These are phyloP conservation scores for Rhinichthys osculus DNA, from an alignment of 2,797 vertebrate species.

Conservation along the genomic window DNA sequence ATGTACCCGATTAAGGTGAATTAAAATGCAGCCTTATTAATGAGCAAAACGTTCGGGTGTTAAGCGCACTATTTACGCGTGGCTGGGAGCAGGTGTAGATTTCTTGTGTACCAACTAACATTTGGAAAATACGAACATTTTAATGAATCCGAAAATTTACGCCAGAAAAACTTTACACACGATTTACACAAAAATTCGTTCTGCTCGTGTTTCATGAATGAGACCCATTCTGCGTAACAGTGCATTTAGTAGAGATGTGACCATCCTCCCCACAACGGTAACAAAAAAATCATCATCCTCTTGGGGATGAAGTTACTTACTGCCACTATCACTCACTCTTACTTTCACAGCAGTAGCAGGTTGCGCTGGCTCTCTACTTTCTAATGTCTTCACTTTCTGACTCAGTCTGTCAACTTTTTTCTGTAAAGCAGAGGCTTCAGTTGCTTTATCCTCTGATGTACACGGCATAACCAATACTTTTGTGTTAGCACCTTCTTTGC, in stretches of 20 bases:
- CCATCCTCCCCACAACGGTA: conserved; percentile 48
- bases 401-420: background rate
- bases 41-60: too few species aligned
- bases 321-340: background rate
- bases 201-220: too few species aligned
- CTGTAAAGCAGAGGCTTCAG: background rate
- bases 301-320: background rate
- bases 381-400: background rate
- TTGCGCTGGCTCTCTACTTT: background rate
- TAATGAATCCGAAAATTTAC: too few species aligned
- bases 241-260: conserved; percentile 35
- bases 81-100: too few species aligned
- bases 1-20: too few species aligned
- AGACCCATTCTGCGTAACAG: conserved; percentile 9
- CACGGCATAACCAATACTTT: background rate
- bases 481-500: background rate
- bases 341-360: background rate
- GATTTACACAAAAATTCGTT: too few species aligned
- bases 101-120: too few species aligned
- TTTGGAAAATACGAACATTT: too few species aligned
- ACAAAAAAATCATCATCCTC: conserved; percentile 23
- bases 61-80: too few species aligned
- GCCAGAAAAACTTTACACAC: too few species aligned
- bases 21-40: too few species aligned
- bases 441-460: background rate